A percentile compares a stretch with the other conserved stretches of the same genome.
Conservation (phyloP, 2,888 invertebrate genomes). For the Orthonevra nobilis region DNA sequence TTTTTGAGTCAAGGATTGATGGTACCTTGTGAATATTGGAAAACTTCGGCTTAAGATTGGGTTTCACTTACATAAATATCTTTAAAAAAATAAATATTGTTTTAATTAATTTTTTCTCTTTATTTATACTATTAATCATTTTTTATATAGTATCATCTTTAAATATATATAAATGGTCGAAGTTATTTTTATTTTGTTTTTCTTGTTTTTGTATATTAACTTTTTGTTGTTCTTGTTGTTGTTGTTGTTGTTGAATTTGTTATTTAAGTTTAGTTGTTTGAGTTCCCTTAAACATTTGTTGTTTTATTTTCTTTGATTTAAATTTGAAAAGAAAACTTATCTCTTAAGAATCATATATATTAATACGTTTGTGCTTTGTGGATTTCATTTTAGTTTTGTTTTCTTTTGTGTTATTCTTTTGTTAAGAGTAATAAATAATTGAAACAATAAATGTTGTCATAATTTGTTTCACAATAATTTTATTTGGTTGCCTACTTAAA, state of each 20-base stretch:
- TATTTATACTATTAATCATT: constrained; percentile 69
- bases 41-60: too few relatives aligned
- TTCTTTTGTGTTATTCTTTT: constrained; percentile 14
- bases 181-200: constrained; percentile 39
- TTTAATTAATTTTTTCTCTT: constrained; percentile 56
- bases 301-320: constrained; percentile 16
- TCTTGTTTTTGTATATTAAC: constrained; percentile 16
- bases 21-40: too few relatives aligned
- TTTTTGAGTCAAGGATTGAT: too few relatives aligned
- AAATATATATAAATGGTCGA: constrained; percentile 70
- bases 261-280: constrained; percentile 64
- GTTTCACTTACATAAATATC: too few relatives aligned
- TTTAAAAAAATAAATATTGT: background rate
- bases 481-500: constrained; percentile 63
- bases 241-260: constrained; percentile 33
- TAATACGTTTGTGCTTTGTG: constrained; percentile 69
- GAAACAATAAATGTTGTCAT: constrained; percentile 56
- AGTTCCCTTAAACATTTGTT: constrained; percentile 57
- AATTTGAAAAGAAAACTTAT: constrained; percentile 59
- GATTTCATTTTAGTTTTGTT: constrained; percentile 39
- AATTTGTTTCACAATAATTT: constrained; percentile 29
- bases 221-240: constrained; percentile 49
- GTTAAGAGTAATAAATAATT: constrained; percentile 48
- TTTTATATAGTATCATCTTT: constrained; percentile 67
- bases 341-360: constrained; percentile 36